Conservation (phyloP, 2,797 vertebrate genomes). For the Geotrypetes seraphini region DNA sequence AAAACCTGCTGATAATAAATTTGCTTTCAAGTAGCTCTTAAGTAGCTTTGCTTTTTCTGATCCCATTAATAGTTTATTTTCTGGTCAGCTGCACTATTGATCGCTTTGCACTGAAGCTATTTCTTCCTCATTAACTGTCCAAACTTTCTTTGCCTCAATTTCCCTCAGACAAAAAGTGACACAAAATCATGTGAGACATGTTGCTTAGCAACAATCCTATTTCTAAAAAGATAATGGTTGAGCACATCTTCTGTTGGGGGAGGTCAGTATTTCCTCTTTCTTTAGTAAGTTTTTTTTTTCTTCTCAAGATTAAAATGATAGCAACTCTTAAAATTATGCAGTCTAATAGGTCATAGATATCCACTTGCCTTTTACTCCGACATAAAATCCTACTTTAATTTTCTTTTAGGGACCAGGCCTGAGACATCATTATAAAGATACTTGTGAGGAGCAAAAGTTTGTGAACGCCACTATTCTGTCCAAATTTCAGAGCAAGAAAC, state of each 20-base stretch:
- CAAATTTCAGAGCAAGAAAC: no score
- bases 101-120: constrained; percentile 34
- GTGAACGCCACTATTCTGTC: no score
- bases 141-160: constrained; percentile 47
- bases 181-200: constrained; percentile 35
- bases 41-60: constrained; percentile 23
- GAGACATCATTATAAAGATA: no score
- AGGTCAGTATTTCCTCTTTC: constrained; percentile 9
- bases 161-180: constrained; percentile 39
- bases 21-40: constrained; percentile 27
- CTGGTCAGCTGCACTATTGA: constrained; percentile 45
- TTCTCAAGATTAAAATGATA: not conserved
- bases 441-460: no score
- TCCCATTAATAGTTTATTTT: constrained; percentile 45
- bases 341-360: no score
- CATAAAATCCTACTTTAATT: no score
- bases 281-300: not conserved
- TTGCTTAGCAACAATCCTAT: constrained; percentile 49
- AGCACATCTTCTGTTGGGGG: constrained; percentile 5
- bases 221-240: constrained; percentile 22
- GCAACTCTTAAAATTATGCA: constrained; percentile 4
- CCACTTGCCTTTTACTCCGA: no score
- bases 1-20: constrained; percentile 29
- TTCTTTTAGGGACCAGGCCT: no score
- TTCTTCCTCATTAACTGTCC: constrained; percentile 50